Evolutionary conservation across 1,140 invertebrate species (phyloP).

Genomic region (Colletes latitarsis): DNA sequence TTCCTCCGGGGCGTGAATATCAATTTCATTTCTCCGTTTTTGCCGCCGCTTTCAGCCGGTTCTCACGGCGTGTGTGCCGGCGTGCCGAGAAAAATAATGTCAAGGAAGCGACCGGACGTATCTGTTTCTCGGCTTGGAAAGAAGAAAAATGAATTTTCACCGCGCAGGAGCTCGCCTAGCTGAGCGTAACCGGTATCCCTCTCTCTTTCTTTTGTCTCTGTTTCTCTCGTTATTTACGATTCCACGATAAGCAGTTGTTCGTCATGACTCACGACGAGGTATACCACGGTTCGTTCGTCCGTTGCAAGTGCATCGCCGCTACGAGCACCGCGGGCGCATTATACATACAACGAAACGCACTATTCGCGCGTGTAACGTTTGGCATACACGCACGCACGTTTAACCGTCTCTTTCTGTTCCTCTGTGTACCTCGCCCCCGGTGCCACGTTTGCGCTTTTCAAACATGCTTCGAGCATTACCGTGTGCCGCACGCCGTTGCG

Average conservation of each 20-base stretch:
- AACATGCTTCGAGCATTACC: constrained; percentile 50
- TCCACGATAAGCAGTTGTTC: constrained; percentile 33
- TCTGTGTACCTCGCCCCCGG: not conserved
- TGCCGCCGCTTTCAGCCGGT: not conserved
- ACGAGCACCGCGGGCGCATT: not conserved
- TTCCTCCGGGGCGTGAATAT: not conserved
- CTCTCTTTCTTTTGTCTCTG: not conserved
- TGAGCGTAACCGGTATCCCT: not conserved
- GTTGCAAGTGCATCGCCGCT: constrained; percentile 33
- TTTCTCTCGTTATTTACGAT: constrained; percentile 37
- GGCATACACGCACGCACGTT: constrained; percentile 2
- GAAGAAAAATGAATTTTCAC: constrained; percentile 30
- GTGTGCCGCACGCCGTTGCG: not conserved
- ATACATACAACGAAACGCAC: constrained; percentile 59
- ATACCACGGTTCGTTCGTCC: not conserved
- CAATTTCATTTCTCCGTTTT: not conserved
- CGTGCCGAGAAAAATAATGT: constrained; percentile 22
- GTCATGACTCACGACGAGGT: constrained; percentile 29
- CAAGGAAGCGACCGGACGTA: constrained; percentile 2
- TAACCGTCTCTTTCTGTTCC: constrained; percentile 3
- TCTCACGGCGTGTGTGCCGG: not conserved
- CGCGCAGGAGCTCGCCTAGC: not conserved
- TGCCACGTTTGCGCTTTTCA: constrained; percentile 41
- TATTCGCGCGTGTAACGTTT: constrained; percentile 54
- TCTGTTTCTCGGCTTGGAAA: constrained; percentile 10